These are phyloP conservation scores for Pelosia muscerda DNA, from an alignment of 2,888 invertebrate species.

Conservation along the genomic window DNA sequence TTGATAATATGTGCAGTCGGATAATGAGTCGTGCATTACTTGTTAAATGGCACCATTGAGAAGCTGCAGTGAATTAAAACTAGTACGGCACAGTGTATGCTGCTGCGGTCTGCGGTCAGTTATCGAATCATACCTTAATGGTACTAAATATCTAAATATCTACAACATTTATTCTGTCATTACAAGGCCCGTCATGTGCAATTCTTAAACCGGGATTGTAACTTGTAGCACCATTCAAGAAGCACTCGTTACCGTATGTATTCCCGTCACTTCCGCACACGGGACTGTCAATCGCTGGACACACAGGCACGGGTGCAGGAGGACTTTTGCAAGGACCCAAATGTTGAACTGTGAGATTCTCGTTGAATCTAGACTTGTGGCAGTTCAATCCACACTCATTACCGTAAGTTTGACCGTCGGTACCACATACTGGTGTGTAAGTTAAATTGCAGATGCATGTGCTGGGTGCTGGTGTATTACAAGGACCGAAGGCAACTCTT, in stretches of 20 bases:
- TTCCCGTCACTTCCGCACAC: constrained; percentile 20
- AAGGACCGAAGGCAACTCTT: not conserved
- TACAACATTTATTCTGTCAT: constrained; percentile 20
- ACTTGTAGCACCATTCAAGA: constrained; percentile 8
- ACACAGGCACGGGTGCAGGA: not conserved
- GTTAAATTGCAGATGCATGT: constrained; percentile 1
- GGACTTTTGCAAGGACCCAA: constrained; percentile 6
- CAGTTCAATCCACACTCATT: constrained; percentile 17
- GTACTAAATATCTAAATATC: constrained; percentile 22
- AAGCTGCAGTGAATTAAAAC: no score
- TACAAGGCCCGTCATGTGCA: constrained; percentile 10
- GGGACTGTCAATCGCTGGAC: constrained; percentile 2
- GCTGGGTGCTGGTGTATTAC: not conserved
- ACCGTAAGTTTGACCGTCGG: constrained; percentile 18
- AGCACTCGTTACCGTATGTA: constrained; percentile 14
- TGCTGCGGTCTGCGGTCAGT: no score
- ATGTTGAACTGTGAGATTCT: not conserved
- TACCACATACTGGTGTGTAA: constrained; percentile 15
- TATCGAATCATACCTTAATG: no score
- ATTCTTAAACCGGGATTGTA: constrained; percentile 1
- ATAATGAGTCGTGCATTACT: no score
- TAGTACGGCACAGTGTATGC: no score
- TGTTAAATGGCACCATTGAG: no score
- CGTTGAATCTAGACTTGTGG: constrained; percentile 6
- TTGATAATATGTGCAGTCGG: no score